These are phyloP conservation scores for Diadumene lineata DNA, from an alignment of 92 coral and sea anemone genomes.

Conservation along the genomic window DNA sequence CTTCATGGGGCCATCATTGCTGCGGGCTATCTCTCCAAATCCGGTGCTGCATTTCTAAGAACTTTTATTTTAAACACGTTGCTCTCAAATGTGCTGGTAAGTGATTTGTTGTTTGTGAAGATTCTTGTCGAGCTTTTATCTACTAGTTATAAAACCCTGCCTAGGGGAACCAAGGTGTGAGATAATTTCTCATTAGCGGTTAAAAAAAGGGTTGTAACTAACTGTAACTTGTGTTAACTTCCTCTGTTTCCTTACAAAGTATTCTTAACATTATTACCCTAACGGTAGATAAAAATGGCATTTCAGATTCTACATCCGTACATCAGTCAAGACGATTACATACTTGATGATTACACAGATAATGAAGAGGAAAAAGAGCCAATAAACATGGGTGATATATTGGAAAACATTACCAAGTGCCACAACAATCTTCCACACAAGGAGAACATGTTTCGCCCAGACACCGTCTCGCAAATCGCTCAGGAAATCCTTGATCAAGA, in stretches of 20 bases:
- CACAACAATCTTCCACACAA: slow-evolving; percentile 51
- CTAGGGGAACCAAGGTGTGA: slow-evolving; percentile 5
- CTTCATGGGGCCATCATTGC: background rate
- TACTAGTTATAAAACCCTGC: slow-evolving; percentile 1
- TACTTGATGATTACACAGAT: slow-evolving; percentile 13
- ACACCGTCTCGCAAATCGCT: slow-evolving; percentile 26
- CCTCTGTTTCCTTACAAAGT: background rate
- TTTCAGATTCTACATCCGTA: slow-evolving; percentile 54
- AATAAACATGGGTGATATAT: slow-evolving; percentile 28
- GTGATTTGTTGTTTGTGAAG: slow-evolving; percentile 1
- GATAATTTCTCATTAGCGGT: background rate
- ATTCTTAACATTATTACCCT: background rate
- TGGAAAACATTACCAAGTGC: slow-evolving; percentile 34
- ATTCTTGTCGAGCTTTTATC: background rate
- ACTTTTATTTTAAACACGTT: background rate
- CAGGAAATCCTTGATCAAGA: slow-evolving; percentile 31
- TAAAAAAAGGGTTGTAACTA: no score
- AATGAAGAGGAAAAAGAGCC: slow-evolving; percentile 15
- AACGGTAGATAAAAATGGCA: slow-evolving; percentile 23
- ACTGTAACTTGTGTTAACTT: background rate
- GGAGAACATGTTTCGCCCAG: slow-evolving; percentile 35
- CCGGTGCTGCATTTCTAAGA: background rate
- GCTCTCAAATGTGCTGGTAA: background rate
- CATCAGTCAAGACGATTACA: slow-evolving; percentile 40
- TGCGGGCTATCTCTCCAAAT: background rate